Conservation (phyloP, 2,113 vertebrate genomes). For the Glaucidium brasilianum region DNA sequence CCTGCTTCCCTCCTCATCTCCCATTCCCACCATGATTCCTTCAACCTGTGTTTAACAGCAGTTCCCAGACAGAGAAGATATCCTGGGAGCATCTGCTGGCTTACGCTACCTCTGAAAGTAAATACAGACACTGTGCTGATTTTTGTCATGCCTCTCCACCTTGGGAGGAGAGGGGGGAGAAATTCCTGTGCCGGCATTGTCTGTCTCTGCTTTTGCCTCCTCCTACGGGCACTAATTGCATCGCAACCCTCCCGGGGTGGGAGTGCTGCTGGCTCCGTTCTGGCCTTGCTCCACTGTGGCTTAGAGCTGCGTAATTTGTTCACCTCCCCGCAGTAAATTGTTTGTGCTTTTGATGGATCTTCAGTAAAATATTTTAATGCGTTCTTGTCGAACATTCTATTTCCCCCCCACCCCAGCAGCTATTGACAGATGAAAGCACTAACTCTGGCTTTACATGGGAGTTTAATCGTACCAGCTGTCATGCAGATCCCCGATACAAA, state of each 20-base stretch:
- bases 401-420: not conserved
- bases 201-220: not conserved
- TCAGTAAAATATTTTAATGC: not conserved
- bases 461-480: conserved; percentile 24
- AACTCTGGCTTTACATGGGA: not conserved
- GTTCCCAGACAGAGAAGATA: not conserved
- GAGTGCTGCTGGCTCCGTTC: not conserved
- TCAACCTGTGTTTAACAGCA: not conserved
- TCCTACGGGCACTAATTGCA: not conserved
- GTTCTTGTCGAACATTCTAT: not conserved
- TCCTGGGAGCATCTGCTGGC: not conserved
- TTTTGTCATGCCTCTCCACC: not conserved
- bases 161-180: not conserved
- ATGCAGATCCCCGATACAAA: not conserved
- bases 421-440: not conserved
- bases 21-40: not conserved
- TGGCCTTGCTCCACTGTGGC: not conserved
- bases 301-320: not conserved
- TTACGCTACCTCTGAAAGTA: not conserved
- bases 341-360: not conserved
- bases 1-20: not conserved
- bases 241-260: not conserved
- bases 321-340: not conserved
- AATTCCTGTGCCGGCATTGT: accelerated
- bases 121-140: accelerated